phyloP scores from a whole-genome alignment of 2,888 invertebrate genomes.

The Eristalis pertinax region DNA sequence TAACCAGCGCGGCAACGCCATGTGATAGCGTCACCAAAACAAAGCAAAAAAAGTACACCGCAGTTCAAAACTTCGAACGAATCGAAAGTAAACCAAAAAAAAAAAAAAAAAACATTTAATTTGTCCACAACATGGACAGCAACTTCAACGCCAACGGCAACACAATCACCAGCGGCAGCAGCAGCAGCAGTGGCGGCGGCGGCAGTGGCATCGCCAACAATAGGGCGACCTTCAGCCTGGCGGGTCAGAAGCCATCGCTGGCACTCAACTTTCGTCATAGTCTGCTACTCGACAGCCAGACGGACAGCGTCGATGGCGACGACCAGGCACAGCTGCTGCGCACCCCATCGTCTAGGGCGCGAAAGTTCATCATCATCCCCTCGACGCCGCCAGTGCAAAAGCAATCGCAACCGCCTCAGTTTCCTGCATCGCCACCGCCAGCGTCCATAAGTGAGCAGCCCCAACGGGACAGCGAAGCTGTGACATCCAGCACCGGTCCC shows the following conservation, averaged over 20 bases:
- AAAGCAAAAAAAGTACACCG: conserved; percentile 28
- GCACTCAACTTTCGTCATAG: conserved; percentile 76
- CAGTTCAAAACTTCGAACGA: conserved; percentile 59
- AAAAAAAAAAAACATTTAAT: conserved; percentile 23
- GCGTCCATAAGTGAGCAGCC: conserved; percentile 54
- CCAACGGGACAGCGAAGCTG: conserved; percentile 19
- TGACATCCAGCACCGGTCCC: conserved; percentile 40
- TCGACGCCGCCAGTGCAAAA: conserved; percentile 76
- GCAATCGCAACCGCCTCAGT: conserved; percentile 70
- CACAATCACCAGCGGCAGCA: conserved; percentile 5
- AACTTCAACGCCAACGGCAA: conserved; percentile 23
- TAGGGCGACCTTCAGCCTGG: conserved; percentile 36
- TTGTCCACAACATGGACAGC: conserved; percentile 54
- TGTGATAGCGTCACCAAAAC: conserved; percentile 42
- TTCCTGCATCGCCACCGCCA: conserved; percentile 73
- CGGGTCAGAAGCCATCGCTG: conserved; percentile 44
- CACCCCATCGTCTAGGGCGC: conserved; percentile 77
- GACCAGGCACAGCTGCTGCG: conserved; percentile 79
- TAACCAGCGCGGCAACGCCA: conserved; percentile 38
- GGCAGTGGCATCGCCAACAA: conserved; percentile 42
- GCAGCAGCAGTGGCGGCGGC: background rate
- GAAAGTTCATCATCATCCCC: conserved; percentile 80
- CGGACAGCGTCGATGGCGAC: conserved; percentile 77
- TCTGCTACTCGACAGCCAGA: conserved; percentile 77
- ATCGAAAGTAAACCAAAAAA: conserved; percentile 62